These are phyloP conservation scores for Phainopepla nitens DNA, from an alignment of 2,113 vertebrate genomes.

Conservation along the genomic window DNA sequence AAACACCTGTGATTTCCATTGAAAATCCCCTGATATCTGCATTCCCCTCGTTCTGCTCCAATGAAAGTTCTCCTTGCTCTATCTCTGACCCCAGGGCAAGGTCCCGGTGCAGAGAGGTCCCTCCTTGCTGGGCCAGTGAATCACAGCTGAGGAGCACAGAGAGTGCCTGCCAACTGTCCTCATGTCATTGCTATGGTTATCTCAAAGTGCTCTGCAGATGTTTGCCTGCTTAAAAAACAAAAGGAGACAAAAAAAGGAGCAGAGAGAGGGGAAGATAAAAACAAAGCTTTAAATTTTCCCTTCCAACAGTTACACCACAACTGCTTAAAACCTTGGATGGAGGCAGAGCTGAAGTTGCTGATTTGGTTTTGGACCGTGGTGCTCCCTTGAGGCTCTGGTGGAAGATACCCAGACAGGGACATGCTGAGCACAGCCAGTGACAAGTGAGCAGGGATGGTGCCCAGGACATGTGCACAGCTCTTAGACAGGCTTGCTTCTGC, in stretches of 20 bases:
- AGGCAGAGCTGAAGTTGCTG: neutral
- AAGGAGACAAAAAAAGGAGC: neutral
- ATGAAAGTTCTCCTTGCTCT: conserved; percentile 13
- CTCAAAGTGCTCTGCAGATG: conserved; percentile 75
- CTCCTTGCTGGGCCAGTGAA: conserved; percentile 56
- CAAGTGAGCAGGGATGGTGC: neutral
- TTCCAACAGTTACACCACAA: neutral
- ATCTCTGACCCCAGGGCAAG: conserved; percentile 32
- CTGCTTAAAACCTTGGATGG: neutral
- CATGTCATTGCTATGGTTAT: conserved; percentile 66
- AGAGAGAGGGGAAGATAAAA: neutral
- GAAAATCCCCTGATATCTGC: conserved; percentile 53
- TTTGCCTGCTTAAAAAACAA: conserved; percentile 47
- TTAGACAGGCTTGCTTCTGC: neutral
- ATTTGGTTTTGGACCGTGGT: neutral
- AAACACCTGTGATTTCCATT: conserved; percentile 79
- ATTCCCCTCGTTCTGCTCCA: conserved; percentile 22
- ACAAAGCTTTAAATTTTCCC: conserved; percentile 14
- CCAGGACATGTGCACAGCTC: neutral
- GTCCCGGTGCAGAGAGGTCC: neutral
- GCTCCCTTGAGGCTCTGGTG: neutral
- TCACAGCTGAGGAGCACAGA: conserved; percentile 58
- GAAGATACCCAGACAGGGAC: neutral
- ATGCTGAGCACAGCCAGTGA: neutral
- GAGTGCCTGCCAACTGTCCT: conserved; percentile 47